Evolutionary conservation across 92 coral and sea anemone genomes (phyloP).

Genomic region (Desmophyllum pertusum): DNA sequence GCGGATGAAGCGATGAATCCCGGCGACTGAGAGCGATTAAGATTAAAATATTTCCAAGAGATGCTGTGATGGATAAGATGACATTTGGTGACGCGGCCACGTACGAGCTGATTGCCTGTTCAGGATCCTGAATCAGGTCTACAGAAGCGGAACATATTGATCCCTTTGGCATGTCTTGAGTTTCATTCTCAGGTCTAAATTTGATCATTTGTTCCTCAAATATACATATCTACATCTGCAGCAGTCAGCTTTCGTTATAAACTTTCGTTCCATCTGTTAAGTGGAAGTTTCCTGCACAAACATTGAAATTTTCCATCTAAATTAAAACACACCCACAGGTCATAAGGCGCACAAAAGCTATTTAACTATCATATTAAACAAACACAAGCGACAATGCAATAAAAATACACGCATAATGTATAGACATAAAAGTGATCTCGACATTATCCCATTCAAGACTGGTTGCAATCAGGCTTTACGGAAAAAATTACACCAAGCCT

Average conservation of each 20-base stretch:
- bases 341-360: background rate
- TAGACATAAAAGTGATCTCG: background rate
- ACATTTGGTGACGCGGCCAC: slow-evolving; percentile 4
- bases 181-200: background rate
- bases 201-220: background rate
- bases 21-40: slow-evolving; percentile 1
- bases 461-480: background rate
- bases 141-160: slow-evolving; percentile 16
- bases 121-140: background rate
- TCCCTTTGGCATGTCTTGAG: background rate
- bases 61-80: background rate
- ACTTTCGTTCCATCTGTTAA: background rate
- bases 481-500: background rate
- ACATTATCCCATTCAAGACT: background rate
- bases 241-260: background rate
- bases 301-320: background rate
- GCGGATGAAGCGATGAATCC: slow-evolving; percentile 11
- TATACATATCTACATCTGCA: too few relatives aligned
- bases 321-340: background rate
- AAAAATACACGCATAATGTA: background rate
- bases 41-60: slow-evolving; percentile 14
- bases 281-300: background rate
- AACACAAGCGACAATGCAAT: background rate
- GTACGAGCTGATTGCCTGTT: slow-evolving; percentile 12
- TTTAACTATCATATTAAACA: background rate